A percentile compares a stretch with the other conserved stretches of the same genome.
Conservation (phyloP, 2,888 invertebrate species). For the Sarcophaga caerulescens region DNA sequence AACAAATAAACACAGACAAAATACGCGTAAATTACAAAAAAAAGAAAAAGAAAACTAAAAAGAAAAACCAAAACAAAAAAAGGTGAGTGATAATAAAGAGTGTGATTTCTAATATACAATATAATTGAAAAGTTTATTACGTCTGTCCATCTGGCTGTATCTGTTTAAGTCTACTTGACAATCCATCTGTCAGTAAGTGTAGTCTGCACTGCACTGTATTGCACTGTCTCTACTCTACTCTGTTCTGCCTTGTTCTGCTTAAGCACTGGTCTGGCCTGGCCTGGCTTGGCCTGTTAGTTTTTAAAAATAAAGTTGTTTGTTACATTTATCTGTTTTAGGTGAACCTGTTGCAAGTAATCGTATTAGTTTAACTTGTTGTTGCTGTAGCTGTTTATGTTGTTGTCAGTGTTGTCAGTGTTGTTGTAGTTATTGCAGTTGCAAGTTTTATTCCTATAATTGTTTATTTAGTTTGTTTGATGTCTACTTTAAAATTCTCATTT, state of each 20-base stretch:
- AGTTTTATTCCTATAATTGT: neutral
- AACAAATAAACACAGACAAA: neutral
- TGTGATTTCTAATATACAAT: constrained; percentile 39
- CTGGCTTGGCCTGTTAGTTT: constrained; percentile 62
- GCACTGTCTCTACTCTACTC: too few relatives aligned
- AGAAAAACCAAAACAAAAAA: constrained; percentile 1
- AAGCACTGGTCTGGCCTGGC: too few relatives aligned
- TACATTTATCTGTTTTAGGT: constrained; percentile 77
- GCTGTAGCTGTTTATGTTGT: constrained; percentile 63
- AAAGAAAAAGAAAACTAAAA: neutral
- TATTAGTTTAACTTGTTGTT: neutral
- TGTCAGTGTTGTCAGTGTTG: constrained; percentile 36
- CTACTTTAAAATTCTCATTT: constrained; percentile 40
- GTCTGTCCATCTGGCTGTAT: neutral
- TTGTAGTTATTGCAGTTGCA: neutral
- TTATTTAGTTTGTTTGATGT: constrained; percentile 27
- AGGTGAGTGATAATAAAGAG: constrained; percentile 29
- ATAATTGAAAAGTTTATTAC: constrained; percentile 35
- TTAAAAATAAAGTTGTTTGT: constrained; percentile 76
- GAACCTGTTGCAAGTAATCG: constrained; percentile 22
- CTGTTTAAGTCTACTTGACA: neutral
- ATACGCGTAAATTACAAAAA: neutral
- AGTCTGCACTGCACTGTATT: too few relatives aligned
- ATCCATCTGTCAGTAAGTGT: neutral
- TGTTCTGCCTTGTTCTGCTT: too few relatives aligned